phyloP scores from a whole-genome alignment of 2,113 vertebrate genomes.

The Oenanthe melanoleuca region DNA sequence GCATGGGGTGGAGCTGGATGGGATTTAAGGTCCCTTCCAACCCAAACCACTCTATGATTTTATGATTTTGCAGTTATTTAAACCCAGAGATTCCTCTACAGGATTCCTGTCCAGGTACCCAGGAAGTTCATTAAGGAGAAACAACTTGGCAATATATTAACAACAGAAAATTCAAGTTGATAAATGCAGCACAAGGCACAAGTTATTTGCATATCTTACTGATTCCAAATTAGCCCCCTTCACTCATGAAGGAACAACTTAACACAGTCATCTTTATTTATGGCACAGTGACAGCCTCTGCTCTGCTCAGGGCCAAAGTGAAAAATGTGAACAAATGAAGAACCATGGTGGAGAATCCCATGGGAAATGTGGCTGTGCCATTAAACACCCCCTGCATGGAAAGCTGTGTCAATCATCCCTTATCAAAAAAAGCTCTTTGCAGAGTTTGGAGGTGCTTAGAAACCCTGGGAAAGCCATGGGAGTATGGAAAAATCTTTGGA shows the following conservation, averaged over 20 bases:
- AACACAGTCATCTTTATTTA: not conserved
- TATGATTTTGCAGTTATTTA: not conserved
- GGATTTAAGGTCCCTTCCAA: fast-evolving
- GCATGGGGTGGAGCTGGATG: fast-evolving
- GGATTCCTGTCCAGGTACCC: not conserved
- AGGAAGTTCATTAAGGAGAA: not conserved
- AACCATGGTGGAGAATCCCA: not conserved
- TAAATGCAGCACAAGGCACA: not conserved
- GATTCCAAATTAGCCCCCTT: not conserved
- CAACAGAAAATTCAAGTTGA: not conserved
- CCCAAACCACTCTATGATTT: not conserved
- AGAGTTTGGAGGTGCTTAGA: not conserved
- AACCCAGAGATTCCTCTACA: not conserved
- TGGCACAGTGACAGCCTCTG: not conserved
- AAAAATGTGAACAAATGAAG: not conserved
- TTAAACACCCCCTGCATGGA: not conserved
- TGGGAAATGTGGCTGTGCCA: not conserved
- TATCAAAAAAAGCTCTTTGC: not conserved
- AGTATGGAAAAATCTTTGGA: not conserved
- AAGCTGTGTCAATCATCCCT: not conserved
- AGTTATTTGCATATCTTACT: not conserved
- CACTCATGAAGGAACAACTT: not conserved
- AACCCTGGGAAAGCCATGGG: not conserved
- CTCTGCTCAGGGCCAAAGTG: not conserved
- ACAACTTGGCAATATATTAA: not conserved